Evolutionary conservation across 2,888 invertebrate genomes (phyloP), one percentile per base, ranked within the genome.

Genomic region (Melieria omissa): DNA sequence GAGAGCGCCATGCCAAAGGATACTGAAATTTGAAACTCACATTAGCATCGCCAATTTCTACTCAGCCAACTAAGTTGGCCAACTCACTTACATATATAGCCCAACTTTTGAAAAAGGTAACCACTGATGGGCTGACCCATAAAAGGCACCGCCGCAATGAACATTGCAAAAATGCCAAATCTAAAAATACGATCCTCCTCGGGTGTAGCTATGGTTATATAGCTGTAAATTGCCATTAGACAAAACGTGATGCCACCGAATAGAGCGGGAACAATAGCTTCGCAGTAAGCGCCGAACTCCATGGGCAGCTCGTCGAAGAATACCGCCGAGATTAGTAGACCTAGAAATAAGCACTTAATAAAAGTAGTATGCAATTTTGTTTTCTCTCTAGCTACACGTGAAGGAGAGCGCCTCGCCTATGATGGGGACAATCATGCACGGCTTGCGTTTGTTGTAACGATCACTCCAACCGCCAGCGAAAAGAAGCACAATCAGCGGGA

Each of bases 381-480:
- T 52, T 5, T 52, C 14, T 8, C 12, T 4, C 4, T 45, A 78
- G 81, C 80, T 76, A 86, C 86, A 85, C 61, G 80, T 65, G 58
- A 84, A 83, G 4, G 83, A 81, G 0, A 86, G 71, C 0, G 78
- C 77, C 67, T 87, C 87, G 0, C 87, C 87, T 7, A 87, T 73
- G 44, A 87, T 78, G 1, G 87, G 87, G 52, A 85, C 67, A 14
- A 87, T 79, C 80, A 87, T 86, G 64, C 86, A 86, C 10, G 87
- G 86, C 70, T 87, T 87, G 5, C 87, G 79, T 62, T 84, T 82
- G 49, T 86, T 86, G 73, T 84, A 86, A 49, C 84, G 82, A 79
- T 87, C 87, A 54, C 86, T 84, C 87, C 87, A 87, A 3, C 87
- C 86, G 16, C 87, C 87, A 63, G 87, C 87, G 70, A 87, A 87